Evolutionary conservation across 2,797 vertebrate genomes (phyloP).

Genomic region (Gambelia wislizenii): DNA sequence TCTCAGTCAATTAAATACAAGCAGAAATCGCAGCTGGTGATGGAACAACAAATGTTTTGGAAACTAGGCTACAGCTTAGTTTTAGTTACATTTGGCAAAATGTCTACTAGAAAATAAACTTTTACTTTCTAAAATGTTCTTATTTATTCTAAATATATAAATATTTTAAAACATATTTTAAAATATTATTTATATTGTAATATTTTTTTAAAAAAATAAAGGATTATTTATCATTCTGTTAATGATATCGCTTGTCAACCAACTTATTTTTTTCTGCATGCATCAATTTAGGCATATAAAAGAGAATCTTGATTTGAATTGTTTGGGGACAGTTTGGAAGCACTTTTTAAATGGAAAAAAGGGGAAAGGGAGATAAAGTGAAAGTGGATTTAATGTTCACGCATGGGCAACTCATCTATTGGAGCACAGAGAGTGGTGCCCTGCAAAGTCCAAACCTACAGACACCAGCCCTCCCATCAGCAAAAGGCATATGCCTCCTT

Average conservation of each 20-base stretch:
- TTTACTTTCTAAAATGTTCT: not conserved
- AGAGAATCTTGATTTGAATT: not conserved
- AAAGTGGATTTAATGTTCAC: not conserved
- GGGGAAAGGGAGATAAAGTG: not conserved
- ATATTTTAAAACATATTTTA: not conserved
- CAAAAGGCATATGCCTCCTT: not conserved
- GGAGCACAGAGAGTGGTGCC: not conserved
- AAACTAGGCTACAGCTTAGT: not conserved
- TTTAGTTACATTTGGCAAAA: not conserved
- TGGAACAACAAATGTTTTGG: too few species aligned
- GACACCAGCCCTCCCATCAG: not conserved
- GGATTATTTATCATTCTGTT: not conserved
- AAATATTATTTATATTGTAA: not conserved
- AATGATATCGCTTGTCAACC: not conserved
- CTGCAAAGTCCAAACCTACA: not conserved
- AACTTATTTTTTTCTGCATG: not conserved
- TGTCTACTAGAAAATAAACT: not conserved
- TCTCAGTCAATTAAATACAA: not conserved
- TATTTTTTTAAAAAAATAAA: not conserved
- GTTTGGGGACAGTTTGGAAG: not conserved
- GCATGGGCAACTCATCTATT: not conserved
- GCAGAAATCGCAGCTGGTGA: not conserved
- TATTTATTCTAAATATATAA: slow-evolving; percentile 4
- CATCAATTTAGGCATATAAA: not conserved
- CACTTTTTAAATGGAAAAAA: not conserved